Conservation (phyloP, 2,888 invertebrate genomes). For the Conomelus anceps region DNA sequence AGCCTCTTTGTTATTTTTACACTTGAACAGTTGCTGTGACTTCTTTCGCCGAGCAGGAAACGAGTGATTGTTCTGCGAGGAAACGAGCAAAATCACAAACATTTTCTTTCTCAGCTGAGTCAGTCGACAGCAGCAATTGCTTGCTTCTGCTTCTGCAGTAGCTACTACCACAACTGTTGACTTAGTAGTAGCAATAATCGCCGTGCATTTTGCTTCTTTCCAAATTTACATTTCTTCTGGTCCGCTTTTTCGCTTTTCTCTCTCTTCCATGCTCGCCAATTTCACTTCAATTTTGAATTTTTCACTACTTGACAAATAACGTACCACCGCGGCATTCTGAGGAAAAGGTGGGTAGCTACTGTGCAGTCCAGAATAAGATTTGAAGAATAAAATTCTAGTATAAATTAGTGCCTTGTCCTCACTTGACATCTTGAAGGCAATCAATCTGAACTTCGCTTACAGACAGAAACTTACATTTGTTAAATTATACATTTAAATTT, state of each 20-base stretch:
- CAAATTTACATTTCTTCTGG: background rate
- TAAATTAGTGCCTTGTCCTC: too few species aligned
- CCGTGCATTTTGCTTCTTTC: background rate
- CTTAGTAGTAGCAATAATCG: background rate
- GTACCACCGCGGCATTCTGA: too few species aligned
- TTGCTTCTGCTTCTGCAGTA: background rate
- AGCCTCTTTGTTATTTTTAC: background rate
- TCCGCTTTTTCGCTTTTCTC: background rate
- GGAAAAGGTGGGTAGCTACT: background rate
- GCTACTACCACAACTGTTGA: background rate
- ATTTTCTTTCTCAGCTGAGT: background rate
- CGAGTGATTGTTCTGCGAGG: background rate
- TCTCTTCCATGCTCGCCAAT: background rate
- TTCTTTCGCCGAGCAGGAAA: background rate
- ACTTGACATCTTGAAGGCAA: too few species aligned
- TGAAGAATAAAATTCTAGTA: too few species aligned
- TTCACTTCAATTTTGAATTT: background rate
- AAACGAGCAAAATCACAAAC: background rate
- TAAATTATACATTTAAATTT: too few species aligned
- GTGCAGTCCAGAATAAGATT: too few species aligned
- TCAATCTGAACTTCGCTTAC: too few species aligned
- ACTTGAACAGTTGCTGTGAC: background rate
- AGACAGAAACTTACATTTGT: too few species aligned
- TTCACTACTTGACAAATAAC: background rate
- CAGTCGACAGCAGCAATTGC: background rate